Evolutionary conservation across 2,797 vertebrate genomes (phyloP), one percentile per base, ranked within the genome.

Genomic region (Spondyliosoma cantharus): DNA sequence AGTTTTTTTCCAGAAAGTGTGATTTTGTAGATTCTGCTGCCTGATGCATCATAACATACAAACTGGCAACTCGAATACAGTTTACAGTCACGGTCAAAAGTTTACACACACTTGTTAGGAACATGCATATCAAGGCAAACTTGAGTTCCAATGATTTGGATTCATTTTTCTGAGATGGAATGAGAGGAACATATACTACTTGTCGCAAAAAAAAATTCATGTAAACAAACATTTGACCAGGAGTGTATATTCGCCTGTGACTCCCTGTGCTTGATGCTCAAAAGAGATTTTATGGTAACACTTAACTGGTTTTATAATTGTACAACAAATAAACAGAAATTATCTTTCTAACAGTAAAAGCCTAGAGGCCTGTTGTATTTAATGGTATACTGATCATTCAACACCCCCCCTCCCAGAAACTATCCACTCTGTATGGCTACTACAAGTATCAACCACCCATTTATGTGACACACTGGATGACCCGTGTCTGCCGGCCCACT

Each of bases 1-100:
- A 73, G 24, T 45, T 54, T 29, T 74, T 89, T 71, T 57, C 50
- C 49, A 61, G 20, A 49, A 56, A 71, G 52, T 48, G 27, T 3
- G 6, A 76, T 60, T 71, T 62, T 45, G 8, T 68, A 49, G 49
- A 62, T 68, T 76, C 14, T 48, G 49, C 46, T 48, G n/a, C 19
- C 49, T 58, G 14, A 57, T 32, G n/a, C 43, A 20, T 13, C 5
- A 43, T 53, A 63, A 48, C 13, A 4, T 22, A 69, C 7, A 80
- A 53, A 63, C 7, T 2, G 1, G 16, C 16, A 22, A 43, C 20
- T 3, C 2, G 25, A 75, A 11, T 20, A 11, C 20, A 52, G 16
- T n/a, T 62, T 17, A 14, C 43, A 13, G 29, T 29, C 29, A 29
- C 6, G 29, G 29, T 29, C 29, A 29, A 29, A 29, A 29, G 29